These are phyloP conservation scores for Eristalis arbustorum DNA, from an alignment of 2,888 invertebrate species.

Conservation along the genomic window DNA sequence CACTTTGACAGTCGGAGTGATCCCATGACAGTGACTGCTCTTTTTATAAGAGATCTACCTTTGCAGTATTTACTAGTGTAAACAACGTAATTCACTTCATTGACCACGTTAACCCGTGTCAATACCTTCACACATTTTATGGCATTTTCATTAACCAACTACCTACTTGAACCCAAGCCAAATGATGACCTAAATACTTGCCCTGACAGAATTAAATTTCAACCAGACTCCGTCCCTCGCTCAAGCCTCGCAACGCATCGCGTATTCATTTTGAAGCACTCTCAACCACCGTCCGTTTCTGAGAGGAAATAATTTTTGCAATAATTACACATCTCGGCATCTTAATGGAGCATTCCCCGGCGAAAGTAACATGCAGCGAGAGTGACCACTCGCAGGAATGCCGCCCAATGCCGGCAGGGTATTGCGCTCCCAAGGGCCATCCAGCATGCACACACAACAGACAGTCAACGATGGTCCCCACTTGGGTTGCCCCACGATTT, in stretches of 20 bases:
- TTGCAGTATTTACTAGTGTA: too few species aligned
- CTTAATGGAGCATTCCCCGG: constrained; percentile 9
- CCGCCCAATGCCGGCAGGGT: neutral
- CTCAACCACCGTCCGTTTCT: neutral
- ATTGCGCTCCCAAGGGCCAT: neutral
- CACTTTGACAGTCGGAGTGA: too few species aligned
- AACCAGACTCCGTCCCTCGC: neutral
- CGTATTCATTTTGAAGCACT: neutral
- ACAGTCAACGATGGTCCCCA: neutral
- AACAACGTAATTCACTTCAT: too few species aligned
- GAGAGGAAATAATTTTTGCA: neutral
- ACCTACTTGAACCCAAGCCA: neutral
- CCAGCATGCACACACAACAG: neutral
- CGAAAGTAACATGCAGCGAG: neutral
- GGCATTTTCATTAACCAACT: too few species aligned
- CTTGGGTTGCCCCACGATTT: neutral
- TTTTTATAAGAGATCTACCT: too few species aligned
- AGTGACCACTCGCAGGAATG: neutral
- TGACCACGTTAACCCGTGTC: too few species aligned
- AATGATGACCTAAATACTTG: neutral
- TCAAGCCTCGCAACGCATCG: neutral
- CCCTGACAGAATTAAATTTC: neutral
- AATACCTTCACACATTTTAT: too few species aligned
- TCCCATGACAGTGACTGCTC: too few species aligned
- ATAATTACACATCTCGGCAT: constrained; percentile 11